Conservation (phyloP, 2,113 vertebrate genomes). For the Bothrops jararaca region DNA sequence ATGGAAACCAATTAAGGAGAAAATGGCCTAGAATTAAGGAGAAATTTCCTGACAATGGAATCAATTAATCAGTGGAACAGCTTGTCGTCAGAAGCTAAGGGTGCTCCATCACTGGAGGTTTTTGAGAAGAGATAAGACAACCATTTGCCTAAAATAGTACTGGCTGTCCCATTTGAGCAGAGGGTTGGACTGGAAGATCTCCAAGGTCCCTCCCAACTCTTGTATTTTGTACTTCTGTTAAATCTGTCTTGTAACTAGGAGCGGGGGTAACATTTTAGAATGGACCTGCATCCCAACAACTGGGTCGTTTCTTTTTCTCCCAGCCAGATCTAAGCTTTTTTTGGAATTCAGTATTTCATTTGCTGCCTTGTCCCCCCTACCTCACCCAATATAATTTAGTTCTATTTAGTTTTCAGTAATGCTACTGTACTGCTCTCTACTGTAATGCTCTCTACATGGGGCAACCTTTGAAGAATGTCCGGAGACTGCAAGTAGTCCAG, state of each 20-base stretch:
- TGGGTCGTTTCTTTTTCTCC: background rate
- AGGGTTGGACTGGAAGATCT: background rate
- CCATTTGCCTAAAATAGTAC: background rate
- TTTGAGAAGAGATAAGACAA: background rate
- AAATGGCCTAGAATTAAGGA: background rate
- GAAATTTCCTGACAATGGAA: background rate
- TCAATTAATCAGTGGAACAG: background rate
- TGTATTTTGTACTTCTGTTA: background rate
- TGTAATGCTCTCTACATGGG: too few relatives aligned
- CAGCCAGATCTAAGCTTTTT: background rate
- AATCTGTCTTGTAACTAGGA: background rate
- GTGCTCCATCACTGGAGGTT: background rate
- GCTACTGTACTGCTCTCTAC: too few relatives aligned
- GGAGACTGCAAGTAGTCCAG: too few relatives aligned
- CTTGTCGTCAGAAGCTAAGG: background rate
- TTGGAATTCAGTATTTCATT: background rate
- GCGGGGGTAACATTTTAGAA: background rate
- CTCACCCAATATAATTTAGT: background rate
- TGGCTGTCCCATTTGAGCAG: background rate
- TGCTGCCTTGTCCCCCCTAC: background rate
- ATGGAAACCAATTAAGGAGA: background rate
- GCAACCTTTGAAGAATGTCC: too few relatives aligned
- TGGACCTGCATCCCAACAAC: background rate
- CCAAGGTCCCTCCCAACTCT: background rate
- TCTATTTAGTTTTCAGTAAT: background rate